Evolutionary conservation across 2,113 vertebrate species (phyloP), one percentile per base, ranked within the genome.

Genomic region (Labeo rohita): DNA sequence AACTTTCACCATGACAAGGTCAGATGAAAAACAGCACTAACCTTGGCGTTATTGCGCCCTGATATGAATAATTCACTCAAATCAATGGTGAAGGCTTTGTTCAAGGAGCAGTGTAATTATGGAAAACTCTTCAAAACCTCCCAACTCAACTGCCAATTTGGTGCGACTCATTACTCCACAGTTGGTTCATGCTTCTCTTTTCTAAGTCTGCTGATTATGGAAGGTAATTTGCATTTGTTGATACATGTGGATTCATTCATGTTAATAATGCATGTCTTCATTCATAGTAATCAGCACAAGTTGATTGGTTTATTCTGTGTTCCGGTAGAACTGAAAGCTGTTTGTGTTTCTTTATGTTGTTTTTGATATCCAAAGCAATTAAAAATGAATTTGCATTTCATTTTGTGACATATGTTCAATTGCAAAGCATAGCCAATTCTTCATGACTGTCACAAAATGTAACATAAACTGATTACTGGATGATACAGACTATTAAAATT

Each of bases 171-270:
- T 70, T 83, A 56, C 47, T 73, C 73, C 66, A 73, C 66, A 72
- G 81, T 72, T n/a, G 65, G 47, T 72, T 70, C 28, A 45, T 81
- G 10, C 74, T 80, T 50, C 47, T 50, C 50, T 83, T 73, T 70
- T 83, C 66, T 15, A 54, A 43, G 47, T 83, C 80, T 70, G 16
- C 16, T 56, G 68, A 84, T 73, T 73, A 59, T 28, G 50, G 21
- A 73, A 73, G 49, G 21, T 84, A 39, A 84, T 72, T 73, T 73
- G 80, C 47, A 63, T 2, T 21, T 65, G 78, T 80, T 80, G 78
- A 80, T 80, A 80, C n/a, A 80, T 79, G 79, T 70, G 66, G 68
- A 56, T 84, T 84, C 13, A 45, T 74, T 74, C 49, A 84, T 84
- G 82, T 28, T 84, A 84, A 54, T 72, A 84, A 84, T 74, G 18